phyloP scores from a whole-genome alignment of 2,113 vertebrate genomes.

The Myrmophylax atrothorax region DNA sequence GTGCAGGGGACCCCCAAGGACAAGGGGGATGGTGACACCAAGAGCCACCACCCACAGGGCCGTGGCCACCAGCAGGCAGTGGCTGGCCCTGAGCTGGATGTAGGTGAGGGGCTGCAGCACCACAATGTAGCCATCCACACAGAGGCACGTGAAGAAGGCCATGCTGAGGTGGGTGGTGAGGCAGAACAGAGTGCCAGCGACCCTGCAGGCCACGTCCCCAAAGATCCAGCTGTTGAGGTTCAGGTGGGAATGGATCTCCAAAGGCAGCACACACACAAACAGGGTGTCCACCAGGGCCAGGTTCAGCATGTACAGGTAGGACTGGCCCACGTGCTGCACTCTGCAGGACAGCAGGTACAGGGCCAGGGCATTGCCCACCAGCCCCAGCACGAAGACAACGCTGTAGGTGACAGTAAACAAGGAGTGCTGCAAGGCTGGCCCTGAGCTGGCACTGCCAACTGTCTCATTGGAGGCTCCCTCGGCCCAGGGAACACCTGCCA shows the following conservation, averaged over 20 bases:
- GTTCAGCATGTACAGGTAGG: conserved; percentile 79
- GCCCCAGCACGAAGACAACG: conserved; percentile 75
- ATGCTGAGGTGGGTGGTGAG: conserved; percentile 82
- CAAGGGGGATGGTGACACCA: neutral
- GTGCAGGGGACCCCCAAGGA: conserved; percentile 46
- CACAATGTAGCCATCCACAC: conserved; percentile 80
- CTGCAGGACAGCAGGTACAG: conserved; percentile 73
- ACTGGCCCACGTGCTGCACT: conserved; percentile 33
- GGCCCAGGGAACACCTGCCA: neutral
- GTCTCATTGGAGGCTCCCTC: neutral
- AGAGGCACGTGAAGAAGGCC: conserved; percentile 82
- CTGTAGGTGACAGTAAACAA: conserved; percentile 76
- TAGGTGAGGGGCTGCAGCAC: conserved; percentile 78
- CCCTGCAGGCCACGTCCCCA: conserved; percentile 66
- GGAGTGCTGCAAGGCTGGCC: conserved; percentile 74
- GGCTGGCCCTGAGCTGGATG: conserved; percentile 43
- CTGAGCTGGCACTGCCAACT: neutral
- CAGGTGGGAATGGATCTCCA: conserved; percentile 83
- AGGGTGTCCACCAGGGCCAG: conserved; percentile 75
- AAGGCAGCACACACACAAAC: conserved; percentile 78
- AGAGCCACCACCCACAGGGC: conserved; percentile 67
- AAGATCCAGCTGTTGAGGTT: conserved; percentile 79
- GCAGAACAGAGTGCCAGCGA: conserved; percentile 73
- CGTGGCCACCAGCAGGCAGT: neutral
- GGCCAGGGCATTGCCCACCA: conserved; percentile 74